Conservation (phyloP, 2,797 vertebrate genomes). For the Phrynocephalus guinanensis region DNA sequence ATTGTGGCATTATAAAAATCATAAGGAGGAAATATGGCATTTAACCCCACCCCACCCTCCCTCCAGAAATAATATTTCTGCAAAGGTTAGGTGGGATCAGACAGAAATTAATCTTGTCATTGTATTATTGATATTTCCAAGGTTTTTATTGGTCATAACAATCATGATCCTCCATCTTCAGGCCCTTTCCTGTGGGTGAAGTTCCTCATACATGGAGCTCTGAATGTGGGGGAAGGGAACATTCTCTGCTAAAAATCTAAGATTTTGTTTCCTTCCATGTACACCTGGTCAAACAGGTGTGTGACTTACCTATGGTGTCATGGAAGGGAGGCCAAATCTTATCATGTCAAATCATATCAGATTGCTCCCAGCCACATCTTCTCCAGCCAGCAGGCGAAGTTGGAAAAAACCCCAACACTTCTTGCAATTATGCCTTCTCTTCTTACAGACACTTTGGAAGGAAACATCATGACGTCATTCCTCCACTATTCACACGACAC, state of each 20-base stretch:
- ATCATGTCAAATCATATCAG: no score
- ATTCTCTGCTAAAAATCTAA: no score
- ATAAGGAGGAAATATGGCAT: constrained; percentile 43
- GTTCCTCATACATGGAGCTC: not conserved
- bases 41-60: constrained; percentile 49
- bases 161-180: not conserved
- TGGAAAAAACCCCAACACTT: no score
- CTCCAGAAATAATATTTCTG: constrained; percentile 33
- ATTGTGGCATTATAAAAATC: constrained; percentile 50
- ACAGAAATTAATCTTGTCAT: constrained; percentile 16
- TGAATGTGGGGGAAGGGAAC: not conserved
- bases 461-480: not conserved
- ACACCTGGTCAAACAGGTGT: no score
- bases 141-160: not conserved
- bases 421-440: not conserved
- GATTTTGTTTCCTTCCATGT: no score
- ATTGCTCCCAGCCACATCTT: no score
- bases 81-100: constrained; percentile 17
- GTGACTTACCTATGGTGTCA: no score
- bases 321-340: no score
- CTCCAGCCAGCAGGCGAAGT: no score
- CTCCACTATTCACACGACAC: not conserved
- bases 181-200: no score
- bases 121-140: not conserved
- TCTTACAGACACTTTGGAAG: not conserved